phyloP scores from a whole-genome alignment of 2,113 vertebrate genomes.

The Paracyprichromis sp. region DNA sequence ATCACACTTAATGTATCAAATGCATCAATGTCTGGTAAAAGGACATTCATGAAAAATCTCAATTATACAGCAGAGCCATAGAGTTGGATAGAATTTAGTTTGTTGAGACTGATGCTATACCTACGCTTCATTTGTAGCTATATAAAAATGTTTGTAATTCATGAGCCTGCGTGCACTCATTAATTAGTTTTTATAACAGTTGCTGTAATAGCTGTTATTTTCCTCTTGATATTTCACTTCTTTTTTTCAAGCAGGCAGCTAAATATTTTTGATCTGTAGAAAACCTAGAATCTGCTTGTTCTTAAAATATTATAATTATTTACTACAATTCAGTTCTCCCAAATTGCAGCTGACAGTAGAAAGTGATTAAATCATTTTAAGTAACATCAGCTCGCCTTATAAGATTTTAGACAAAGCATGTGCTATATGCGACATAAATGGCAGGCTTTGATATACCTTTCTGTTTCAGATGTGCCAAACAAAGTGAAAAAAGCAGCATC shows the following conservation, averaged over 20 bases:
- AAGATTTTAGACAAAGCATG: neutral
- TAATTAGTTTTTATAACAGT: neutral
- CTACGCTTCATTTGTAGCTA: neutral
- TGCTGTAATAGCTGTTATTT: neutral
- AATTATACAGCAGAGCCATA: neutral
- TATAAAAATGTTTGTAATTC: neutral
- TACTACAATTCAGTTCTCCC: neutral
- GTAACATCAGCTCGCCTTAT: neutral
- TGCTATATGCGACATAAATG: neutral
- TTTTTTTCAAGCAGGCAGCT: neutral
- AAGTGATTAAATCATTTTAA: neutral
- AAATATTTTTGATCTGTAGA: neutral
- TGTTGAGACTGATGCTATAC: neutral
- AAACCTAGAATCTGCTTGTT: neutral
- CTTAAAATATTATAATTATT: neutral
- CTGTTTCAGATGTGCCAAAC: neutral
- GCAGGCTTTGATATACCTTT: neutral
- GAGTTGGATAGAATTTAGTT: neutral
- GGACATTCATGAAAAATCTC: neutral
- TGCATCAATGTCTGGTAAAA: slow-evolving; percentile 18
- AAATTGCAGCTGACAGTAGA: accelerated
- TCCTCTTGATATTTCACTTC: neutral
- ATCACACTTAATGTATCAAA: slow-evolving; percentile 36
- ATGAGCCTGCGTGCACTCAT: neutral
- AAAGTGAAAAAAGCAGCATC: neutral